phyloP scores from a whole-genome alignment of 2,888 invertebrate genomes.

The Nymphalis urticae region DNA sequence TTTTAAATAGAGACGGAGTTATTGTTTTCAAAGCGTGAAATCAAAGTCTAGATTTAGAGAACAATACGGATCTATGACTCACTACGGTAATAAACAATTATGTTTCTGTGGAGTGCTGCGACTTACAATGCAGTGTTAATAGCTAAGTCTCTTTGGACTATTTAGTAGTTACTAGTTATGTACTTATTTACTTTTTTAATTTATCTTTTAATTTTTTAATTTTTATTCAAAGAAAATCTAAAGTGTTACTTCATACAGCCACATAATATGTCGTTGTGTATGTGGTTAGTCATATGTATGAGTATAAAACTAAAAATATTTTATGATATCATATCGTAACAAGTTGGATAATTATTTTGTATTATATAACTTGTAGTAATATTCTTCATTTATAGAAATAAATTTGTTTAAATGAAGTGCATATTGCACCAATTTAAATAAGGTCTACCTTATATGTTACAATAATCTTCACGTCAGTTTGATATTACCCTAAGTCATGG shows the following conservation, averaged over 20 bases:
- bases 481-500: no score
- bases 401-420: no score
- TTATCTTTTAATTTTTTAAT: neutral
- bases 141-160: neutral
- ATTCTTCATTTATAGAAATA: no score
- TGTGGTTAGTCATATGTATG: neutral
- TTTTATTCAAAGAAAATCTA: no score
- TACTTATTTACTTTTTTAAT: neutral
- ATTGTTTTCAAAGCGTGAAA: slow-evolving; percentile 6
- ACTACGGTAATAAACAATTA: neutral
- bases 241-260: neutral
- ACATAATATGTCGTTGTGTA: neutral
- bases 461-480: no score
- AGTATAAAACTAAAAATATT: neutral
- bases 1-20: neutral
- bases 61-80: slow-evolving; percentile 5
- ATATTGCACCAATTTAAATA: no score
- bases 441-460: no score
- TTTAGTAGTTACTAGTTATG: neutral
- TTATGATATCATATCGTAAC: no score
- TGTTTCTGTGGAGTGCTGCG: slow-evolving; percentile 7
- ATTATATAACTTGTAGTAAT: no score
- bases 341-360: no score
- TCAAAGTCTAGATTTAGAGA: slow-evolving; percentile 9
- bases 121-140: neutral